Evolutionary conservation across 2,113 vertebrate genomes (phyloP).

Genomic region (Machaerirhynchus nigripectus): DNA sequence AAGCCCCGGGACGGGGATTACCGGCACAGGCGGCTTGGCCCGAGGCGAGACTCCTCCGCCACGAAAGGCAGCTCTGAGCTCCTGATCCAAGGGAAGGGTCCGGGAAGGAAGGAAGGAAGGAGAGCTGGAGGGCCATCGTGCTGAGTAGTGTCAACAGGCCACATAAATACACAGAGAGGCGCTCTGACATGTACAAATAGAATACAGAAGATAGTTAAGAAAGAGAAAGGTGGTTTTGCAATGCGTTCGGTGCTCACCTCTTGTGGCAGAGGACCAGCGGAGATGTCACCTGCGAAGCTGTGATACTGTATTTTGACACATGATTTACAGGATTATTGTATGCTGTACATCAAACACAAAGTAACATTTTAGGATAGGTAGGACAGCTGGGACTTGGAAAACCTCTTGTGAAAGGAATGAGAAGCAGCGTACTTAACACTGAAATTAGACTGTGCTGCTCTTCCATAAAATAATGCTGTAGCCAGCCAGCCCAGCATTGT

Average conservation of each 20-base stretch:
- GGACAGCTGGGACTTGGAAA: neutral
- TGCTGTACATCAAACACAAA: too few relatives aligned
- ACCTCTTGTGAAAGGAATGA: neutral
- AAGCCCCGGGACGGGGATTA: accelerated
- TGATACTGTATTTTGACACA: neutral
- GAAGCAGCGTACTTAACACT: accelerated
- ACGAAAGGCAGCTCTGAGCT: neutral
- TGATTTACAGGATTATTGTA: neutral
- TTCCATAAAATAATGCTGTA: neutral
- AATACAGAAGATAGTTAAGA: neutral
- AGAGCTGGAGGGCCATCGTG: accelerated
- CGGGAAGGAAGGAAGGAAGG: neutral
- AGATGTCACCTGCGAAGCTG: neutral
- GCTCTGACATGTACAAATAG: accelerated
- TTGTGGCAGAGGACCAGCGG: neutral
- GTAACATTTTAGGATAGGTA: neutral
- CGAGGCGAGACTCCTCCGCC: accelerated
- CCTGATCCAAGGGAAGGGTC: accelerated
- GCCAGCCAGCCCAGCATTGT: neutral
- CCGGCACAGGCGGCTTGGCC: neutral
- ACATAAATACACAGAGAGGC: neutral
- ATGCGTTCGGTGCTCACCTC: accelerated
- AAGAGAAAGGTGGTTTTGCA: neutral
- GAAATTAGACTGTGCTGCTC: neutral
- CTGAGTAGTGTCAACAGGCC: accelerated